phyloP scores from a whole-genome alignment of 2,797 vertebrate genomes.

The Trichosurus vulpecula region DNA sequence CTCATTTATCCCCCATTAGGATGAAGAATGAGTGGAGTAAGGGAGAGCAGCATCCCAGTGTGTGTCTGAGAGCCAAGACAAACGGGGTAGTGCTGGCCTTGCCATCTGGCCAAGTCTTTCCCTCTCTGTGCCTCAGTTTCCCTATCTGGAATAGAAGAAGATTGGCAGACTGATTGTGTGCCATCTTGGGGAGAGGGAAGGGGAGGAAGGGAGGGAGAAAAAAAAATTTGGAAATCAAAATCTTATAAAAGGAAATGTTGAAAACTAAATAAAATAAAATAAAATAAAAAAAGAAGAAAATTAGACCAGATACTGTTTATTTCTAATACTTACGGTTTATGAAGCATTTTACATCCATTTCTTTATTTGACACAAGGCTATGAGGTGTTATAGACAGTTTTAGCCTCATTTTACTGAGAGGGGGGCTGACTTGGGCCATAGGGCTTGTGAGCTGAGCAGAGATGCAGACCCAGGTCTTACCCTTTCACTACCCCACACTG shows the following conservation, averaged over 20 bases:
- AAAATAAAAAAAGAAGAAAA: background rate
- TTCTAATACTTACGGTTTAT: background rate
- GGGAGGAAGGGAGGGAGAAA: too few species aligned
- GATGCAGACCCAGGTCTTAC: background rate
- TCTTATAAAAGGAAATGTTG: too few species aligned
- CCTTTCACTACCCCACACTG: background rate
- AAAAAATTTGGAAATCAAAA: too few species aligned
- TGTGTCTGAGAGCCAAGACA: background rate
- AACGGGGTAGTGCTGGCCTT: background rate
- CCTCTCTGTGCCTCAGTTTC: background rate
- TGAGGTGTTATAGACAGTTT: background rate
- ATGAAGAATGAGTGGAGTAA: background rate
- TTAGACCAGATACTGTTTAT: background rate
- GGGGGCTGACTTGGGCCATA: background rate
- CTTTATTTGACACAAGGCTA: background rate
- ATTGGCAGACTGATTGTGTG: too few species aligned
- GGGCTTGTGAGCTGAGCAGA: background rate
- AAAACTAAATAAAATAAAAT: too few species aligned
- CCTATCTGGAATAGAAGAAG: background rate
- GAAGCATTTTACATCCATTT: background rate
- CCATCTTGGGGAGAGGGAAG: too few species aligned
- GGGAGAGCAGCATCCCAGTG: too few species aligned
- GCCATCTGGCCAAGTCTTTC: background rate
- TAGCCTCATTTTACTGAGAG: background rate
- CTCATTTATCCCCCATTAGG: background rate